Conservation (phyloP, 30 jellyfish, hydroid and myxozoan genomes). For the Chrysaora quinquecirrha region DNA sequence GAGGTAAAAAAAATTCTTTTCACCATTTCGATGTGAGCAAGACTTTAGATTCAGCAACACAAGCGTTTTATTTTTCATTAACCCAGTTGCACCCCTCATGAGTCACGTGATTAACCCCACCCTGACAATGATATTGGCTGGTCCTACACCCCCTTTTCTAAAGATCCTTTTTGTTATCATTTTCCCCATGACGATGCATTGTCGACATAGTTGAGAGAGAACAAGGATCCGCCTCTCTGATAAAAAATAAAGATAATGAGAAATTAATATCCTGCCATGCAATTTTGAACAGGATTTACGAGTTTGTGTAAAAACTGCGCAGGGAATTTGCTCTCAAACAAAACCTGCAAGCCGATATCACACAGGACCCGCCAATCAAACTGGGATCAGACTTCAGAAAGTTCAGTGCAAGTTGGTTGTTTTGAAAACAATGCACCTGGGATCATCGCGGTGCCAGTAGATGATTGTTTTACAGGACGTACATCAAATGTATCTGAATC, state of each 20-base stretch:
- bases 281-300: not conserved
- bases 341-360: slow-evolving; percentile 7
- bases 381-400: not conserved
- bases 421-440: slow-evolving; percentile 1
- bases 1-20: too few relatives aligned
- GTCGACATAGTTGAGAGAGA: too few relatives aligned
- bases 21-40: too few relatives aligned
- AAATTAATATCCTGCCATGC: slow-evolving; percentile 8
- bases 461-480: not conserved
- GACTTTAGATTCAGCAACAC: too few relatives aligned
- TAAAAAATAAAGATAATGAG: not conserved
- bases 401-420: not conserved
- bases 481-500: not conserved
- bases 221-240: slow-evolving; percentile 2
- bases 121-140: too few relatives aligned
- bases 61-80: too few relatives aligned
- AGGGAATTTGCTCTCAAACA: not conserved
- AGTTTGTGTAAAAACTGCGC: slow-evolving; percentile 4
- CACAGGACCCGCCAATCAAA: slow-evolving; percentile 13
- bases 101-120: too few relatives aligned
- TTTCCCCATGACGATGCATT: too few relatives aligned
- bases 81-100: too few relatives aligned
- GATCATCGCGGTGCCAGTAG: not conserved
- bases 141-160: too few relatives aligned
- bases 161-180: too few relatives aligned